phyloP scores from a whole-genome alignment of 1,140 invertebrate species.

The Calliphora vicina region DNA sequence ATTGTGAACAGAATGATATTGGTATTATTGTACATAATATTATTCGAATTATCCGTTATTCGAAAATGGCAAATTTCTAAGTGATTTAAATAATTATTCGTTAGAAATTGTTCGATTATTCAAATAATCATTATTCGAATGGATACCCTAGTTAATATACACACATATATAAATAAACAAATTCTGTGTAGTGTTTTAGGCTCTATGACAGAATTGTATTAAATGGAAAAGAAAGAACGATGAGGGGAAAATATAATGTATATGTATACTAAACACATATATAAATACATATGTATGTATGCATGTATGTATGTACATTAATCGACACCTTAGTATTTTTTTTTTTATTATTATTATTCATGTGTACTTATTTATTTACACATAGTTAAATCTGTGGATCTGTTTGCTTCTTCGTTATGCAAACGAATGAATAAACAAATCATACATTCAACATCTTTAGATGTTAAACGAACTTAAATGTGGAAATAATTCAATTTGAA shows the following conservation, averaged over 20 bases:
- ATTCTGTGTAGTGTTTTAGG: not conserved
- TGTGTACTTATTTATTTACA: not conserved
- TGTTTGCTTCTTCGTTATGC: not conserved
- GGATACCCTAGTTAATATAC: no score
- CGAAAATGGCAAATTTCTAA: no score
- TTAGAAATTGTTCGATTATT: no score
- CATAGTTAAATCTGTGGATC: not conserved
- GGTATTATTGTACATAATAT: no score
- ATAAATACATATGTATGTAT: no score
- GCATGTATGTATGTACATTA: not conserved
- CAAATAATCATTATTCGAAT: no score
- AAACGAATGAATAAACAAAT: not conserved
- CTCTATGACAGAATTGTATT: not conserved
- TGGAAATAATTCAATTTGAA: not conserved
- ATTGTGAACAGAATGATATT: no score
- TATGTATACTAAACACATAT: not conserved
- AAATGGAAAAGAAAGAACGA: not conserved
- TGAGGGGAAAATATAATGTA: not conserved
- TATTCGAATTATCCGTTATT: no score
- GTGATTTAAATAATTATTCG: no score
- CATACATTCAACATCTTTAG: not conserved
- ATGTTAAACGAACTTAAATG: not conserved
- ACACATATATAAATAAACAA: not conserved
- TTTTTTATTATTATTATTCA: not conserved
- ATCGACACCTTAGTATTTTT: not conserved